These are phyloP conservation scores for Agrypnia vestita DNA, from an alignment of 1,140 invertebrate species.

Conservation along the genomic window DNA sequence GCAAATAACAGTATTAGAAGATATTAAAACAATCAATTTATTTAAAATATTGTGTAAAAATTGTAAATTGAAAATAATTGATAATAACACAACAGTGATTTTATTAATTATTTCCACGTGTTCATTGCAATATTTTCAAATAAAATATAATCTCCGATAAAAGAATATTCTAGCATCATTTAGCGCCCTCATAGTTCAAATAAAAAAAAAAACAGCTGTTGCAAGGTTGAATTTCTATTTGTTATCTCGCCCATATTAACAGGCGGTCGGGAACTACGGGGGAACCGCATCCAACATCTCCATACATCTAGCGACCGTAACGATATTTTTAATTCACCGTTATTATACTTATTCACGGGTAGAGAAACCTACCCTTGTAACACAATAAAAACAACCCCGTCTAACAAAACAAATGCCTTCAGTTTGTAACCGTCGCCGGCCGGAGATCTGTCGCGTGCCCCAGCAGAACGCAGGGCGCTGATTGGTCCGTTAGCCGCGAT, in stretches of 20 bases:
- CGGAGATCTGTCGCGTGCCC: conserved; percentile 48
- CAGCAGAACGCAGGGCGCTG: conserved; percentile 25
- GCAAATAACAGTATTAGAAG: no score
- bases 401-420: conserved; percentile 46
- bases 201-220: conserved; percentile 13
- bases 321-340: conserved; percentile 45
- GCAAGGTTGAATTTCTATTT: conserved; percentile 21
- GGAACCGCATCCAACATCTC: conserved; percentile 25
- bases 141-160: no score
- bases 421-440: conserved; percentile 40
- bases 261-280: not conserved
- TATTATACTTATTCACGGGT: conserved; percentile 39
- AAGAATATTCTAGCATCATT: not conserved
- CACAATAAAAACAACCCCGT: conserved; percentile 26
- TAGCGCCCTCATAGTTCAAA: conserved; percentile 11
- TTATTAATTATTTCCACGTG: no score
- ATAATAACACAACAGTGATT: no score
- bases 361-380: conserved; percentile 15
- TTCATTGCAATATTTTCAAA: no score
- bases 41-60: no score
- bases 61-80: no score
- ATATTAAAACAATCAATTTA: no score
- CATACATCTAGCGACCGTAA: conserved; percentile 15
- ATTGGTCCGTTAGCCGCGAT: conserved; percentile 37
- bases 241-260: conserved; percentile 18